Percentiles rank a stretch among this genome's conserved stretches.
Conservation (phyloP, 2,113 vertebrate genomes). For the Geococcyx californianus region DNA sequence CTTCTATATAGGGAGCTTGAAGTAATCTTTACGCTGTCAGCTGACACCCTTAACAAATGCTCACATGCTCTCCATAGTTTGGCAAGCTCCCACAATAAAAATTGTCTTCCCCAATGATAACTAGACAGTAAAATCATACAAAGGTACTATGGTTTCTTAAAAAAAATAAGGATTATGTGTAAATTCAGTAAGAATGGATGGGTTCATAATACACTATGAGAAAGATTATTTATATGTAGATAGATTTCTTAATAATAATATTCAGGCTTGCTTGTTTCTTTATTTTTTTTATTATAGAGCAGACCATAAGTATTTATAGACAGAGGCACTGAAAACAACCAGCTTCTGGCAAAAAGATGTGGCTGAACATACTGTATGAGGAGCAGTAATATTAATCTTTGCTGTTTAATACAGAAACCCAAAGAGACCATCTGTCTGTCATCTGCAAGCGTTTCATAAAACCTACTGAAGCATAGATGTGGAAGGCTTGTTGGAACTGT, state of each 20-base stretch:
- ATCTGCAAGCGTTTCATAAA: constrained; percentile 47
- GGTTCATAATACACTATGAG: not conserved
- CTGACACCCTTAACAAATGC: not conserved
- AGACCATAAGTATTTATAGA: constrained; percentile 45
- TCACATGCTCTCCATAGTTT: not conserved
- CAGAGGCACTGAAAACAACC: constrained; percentile 2
- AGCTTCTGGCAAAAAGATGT: constrained; percentile 37
- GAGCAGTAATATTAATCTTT: constrained; percentile 31
- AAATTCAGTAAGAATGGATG: not conserved
- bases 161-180: not conserved
- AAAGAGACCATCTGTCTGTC: constrained; percentile 57
- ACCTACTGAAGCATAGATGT: constrained; percentile 23
- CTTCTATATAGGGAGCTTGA: not conserved
- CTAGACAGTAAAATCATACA: not conserved
- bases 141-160: not conserved
- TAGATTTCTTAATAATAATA: not conserved
- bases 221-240: not conserved
- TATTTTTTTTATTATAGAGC: not conserved
- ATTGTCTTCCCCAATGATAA: not conserved
- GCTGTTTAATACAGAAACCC: constrained; percentile 21
- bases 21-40: not conserved
- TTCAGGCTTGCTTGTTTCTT: not conserved
- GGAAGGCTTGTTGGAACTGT: not conserved
- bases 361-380: constrained; percentile 6
- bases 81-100: not conserved